Conservation (phyloP, 2,797 vertebrate species). For the Telmatherina bonti region DNA sequence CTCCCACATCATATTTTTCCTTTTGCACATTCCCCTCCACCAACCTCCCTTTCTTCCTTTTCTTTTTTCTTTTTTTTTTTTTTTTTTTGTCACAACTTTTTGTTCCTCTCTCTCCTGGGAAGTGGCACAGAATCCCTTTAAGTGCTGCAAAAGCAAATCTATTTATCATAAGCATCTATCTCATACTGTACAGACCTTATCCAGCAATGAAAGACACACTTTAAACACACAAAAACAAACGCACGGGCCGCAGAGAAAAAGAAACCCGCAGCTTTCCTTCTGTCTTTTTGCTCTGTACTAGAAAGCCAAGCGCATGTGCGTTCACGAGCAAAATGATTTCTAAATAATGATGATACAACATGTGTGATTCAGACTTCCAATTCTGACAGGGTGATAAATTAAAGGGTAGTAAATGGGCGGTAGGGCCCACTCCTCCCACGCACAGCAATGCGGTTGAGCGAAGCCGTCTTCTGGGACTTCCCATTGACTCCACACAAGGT, state of each 20-base stretch:
- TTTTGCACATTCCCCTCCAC: conserved; percentile 26
- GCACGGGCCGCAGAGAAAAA: conserved; percentile 6
- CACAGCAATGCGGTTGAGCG: conserved; percentile 71
- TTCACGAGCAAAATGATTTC: conserved; percentile 15
- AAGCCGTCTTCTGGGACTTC: conserved; percentile 72
- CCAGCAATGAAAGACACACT: conserved; percentile 45
- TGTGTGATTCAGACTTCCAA: conserved; percentile 54
- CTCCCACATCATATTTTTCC: conserved; percentile 38
- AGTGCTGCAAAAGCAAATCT: conserved; percentile 80
- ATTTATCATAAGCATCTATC: conserved; percentile 77
- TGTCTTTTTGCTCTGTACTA: conserved; percentile 19
- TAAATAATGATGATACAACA: conserved; percentile 54
- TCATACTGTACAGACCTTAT: conserved; percentile 57
- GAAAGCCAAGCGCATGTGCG: conserved; percentile 13
- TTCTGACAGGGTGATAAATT: conserved; percentile 57
- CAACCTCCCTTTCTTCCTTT: conserved; percentile 32
- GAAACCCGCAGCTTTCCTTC: conserved; percentile 16
- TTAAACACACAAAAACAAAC: conserved; percentile 12
- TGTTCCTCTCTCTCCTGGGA: conserved; percentile 70
- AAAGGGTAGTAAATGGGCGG: conserved; percentile 65
- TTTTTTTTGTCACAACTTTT: background rate
- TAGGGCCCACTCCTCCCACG: conserved; percentile 67
- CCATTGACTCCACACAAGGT: conserved; percentile 77
- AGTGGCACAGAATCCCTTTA: conserved; percentile 82
- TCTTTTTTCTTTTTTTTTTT: conserved; percentile 27